Base-by-base conservation (phyloP, 2,888 invertebrate genomes). In the Mesochorus sp. region DNA sequence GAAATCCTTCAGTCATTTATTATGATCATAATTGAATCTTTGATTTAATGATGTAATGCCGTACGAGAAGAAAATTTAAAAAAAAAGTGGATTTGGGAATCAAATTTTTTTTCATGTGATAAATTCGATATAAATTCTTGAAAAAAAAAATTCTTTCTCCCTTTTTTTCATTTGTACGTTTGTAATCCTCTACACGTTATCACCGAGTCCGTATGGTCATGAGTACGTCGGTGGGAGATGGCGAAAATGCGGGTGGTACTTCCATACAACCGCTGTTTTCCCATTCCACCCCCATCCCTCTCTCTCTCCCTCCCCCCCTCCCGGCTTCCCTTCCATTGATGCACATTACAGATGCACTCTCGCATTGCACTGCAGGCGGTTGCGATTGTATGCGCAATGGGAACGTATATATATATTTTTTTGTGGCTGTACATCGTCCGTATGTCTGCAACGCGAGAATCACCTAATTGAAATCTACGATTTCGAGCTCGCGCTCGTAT, bases 381-480 rank as follows among this genome's bases (percentile, higher is more conserved):
- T 74, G 71, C 55, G 62, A 66, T 70, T 70, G 76, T 80, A 66
- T 53, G 72, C 24, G 34, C 37, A 51, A 47, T 28, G 1, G 8
- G n/a, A 10, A 26, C 3, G 1, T 28, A 51, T 34, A 55, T 44
- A 66, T 55, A 31, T 39, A 64, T n/a, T 17, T 19, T 14, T 61
- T 24, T 53, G 34, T 55, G 62, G 34, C 31, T 59, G 70, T 61
- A 59, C 44, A 74, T 79, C 78, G 78, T 74, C 64, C 66, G 44
- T 44, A 76, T 61, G 78, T 74, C 74, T 24, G 39, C 51, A 64
- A 70, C 68, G 76, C 73, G 57, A 61, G 61, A 76, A 71, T 74
- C 79, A 51, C 71, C 85, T 88, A 88, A 90, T 90, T 90, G 88
- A 88, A 89, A 89, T 89, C 87, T 88, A 89, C 84, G 88, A 88